Conservation (phyloP, 2,888 invertebrate genomes). For the Cataglyphis livida region DNA sequence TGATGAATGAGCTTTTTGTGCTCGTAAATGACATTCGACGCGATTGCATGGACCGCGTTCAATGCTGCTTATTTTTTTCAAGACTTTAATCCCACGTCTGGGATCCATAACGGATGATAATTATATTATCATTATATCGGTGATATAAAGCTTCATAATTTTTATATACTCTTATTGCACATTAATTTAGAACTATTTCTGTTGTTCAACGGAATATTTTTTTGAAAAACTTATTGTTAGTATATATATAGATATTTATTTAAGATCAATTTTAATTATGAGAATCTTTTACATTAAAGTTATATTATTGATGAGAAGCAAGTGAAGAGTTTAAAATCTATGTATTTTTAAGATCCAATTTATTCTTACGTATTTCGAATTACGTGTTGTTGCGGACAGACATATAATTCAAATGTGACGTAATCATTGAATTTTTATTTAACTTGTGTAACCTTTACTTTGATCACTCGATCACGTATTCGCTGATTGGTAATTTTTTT, state of each 20-base stretch:
- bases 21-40: not conserved
- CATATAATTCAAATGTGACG: not conserved
- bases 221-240: not conserved
- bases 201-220: not conserved
- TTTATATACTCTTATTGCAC: constrained; percentile 3
- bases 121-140: not conserved
- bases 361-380: not conserved
- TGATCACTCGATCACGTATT: constrained; percentile 6
- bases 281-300: not conserved
- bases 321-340: not conserved
- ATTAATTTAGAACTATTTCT: constrained; percentile 2
- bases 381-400: not conserved
- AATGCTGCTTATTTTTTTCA: constrained; percentile 19
- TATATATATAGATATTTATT: not conserved
- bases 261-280: not conserved
- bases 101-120: not conserved
- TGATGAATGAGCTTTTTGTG: constrained; percentile 12
- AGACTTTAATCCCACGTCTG: not conserved
- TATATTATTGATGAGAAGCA: not conserved
- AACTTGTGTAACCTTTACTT: constrained; percentile 3
- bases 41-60: not conserved
- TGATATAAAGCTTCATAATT: not conserved
- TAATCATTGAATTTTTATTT: constrained; percentile 30
- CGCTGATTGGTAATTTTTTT: not conserved
- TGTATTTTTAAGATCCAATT: not conserved